Evolutionary conservation across 2,113 vertebrate species (phyloP).

Genomic region (Theropithecus gelada): DNA sequence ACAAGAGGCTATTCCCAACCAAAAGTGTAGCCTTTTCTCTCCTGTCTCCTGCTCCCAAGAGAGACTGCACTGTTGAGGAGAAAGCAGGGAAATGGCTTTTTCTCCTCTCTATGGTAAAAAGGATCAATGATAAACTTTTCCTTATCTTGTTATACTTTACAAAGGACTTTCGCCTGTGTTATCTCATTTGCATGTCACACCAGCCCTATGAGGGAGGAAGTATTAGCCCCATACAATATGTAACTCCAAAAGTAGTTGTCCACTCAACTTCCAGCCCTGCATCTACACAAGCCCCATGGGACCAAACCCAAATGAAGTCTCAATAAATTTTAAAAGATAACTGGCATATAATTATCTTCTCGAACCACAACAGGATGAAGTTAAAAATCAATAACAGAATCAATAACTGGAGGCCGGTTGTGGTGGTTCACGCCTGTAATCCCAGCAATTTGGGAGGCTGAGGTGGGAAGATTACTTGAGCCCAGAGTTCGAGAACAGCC

Average conservation of each 20-base stretch:
- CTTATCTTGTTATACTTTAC: neutral
- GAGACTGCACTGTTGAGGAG: neutral
- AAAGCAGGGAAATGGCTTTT: neutral
- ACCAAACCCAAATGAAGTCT: neutral
- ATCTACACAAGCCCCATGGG: neutral
- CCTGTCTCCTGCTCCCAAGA: neutral
- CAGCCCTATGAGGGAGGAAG: neutral
- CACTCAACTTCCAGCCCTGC: neutral
- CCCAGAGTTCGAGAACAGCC: too few relatives aligned
- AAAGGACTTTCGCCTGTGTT: neutral
- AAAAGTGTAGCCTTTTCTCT: neutral
- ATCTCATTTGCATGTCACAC: neutral
- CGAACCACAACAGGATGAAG: neutral
- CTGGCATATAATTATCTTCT: neutral
- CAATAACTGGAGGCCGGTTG: neutral
- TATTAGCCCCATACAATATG: fast-evolving
- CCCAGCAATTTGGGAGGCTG: too few relatives aligned
- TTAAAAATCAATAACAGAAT: neutral
- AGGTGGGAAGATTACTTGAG: too few relatives aligned
- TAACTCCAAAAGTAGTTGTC: neutral
- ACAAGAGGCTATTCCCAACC: neutral
- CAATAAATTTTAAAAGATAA: neutral
- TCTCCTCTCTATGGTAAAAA: neutral
- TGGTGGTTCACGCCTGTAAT: too few relatives aligned
- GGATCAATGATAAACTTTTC: neutral